phyloP scores from a whole-genome alignment of 2,888 invertebrate species.

The Eilema griseolum region DNA sequence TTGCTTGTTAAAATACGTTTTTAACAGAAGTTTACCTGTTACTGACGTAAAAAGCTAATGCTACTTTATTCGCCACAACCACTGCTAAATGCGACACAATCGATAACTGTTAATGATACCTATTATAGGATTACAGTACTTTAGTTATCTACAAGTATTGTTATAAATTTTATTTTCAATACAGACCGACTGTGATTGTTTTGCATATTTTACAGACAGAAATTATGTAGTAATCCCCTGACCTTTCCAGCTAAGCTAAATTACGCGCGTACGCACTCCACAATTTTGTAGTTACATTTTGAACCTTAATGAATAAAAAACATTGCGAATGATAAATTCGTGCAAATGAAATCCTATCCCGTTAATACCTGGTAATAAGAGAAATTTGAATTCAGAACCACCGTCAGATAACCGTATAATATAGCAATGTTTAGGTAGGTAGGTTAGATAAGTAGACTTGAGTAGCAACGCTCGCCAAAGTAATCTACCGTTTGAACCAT shows the following conservation, averaged over 20 bases:
- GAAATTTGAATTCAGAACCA: too few species aligned
- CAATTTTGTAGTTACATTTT: not conserved
- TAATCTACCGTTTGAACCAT: not conserved
- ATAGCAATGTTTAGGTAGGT: not conserved
- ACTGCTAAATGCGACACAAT: not conserved
- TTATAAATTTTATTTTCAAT: not conserved
- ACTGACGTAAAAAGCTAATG: not conserved
- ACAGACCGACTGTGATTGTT: not conserved
- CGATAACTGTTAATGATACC: too few species aligned
- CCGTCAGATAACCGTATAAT: too few species aligned
- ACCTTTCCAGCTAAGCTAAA: too few species aligned
- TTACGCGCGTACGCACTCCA: too few species aligned
- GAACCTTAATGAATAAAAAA: not conserved
- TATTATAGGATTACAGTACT: too few species aligned
- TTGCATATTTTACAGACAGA: not conserved
- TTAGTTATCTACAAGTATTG: too few species aligned
- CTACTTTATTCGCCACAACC: not conserved
- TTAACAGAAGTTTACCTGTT: not conserved
- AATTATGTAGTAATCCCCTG: too few species aligned
- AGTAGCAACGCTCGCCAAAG: too few species aligned
- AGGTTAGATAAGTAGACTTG: not conserved
- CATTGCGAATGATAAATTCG: not conserved
- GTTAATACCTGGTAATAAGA: too few species aligned
- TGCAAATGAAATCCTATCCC: too few species aligned
- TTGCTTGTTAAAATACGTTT: not conserved